Conservation (phyloP, 2,113 vertebrate genomes). For the Puntigrus tetrazona region DNA sequence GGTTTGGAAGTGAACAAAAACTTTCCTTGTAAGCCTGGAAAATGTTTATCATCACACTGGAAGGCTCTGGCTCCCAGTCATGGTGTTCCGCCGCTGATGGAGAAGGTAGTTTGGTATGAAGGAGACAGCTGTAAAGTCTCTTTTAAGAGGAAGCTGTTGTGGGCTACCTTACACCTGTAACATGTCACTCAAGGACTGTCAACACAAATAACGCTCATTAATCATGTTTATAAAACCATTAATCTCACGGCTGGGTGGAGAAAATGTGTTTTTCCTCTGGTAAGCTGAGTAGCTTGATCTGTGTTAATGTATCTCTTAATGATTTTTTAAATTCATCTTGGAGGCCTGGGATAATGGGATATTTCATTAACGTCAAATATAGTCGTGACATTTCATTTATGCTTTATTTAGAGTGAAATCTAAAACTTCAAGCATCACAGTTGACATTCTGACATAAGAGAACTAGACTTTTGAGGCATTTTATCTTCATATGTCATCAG, state of each 20-base stretch:
- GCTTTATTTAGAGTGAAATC: slow-evolving; percentile 15
- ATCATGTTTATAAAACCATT: slow-evolving; percentile 77
- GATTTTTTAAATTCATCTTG: slow-evolving; percentile 31
- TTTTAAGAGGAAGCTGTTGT: slow-evolving; percentile 49
- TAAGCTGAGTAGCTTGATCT: slow-evolving; percentile 32
- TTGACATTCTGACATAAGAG: slow-evolving; percentile 36
- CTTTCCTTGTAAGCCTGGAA: slow-evolving; percentile 66
- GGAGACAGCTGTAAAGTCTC: slow-evolving; percentile 51
- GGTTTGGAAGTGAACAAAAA: slow-evolving; percentile 69
- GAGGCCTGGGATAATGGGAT: slow-evolving; percentile 36
- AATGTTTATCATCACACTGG: slow-evolving; percentile 74
- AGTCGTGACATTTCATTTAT: slow-evolving; percentile 16
- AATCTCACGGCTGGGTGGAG: slow-evolving; percentile 66
- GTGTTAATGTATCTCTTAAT: slow-evolving; percentile 18
- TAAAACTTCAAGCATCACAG: slow-evolving; percentile 10
- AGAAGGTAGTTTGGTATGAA: slow-evolving; percentile 53
- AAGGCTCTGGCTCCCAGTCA: slow-evolving; percentile 66
- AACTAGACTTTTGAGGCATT: slow-evolving; percentile 32
- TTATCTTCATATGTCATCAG: slow-evolving; percentile 41
- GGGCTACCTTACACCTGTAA: slow-evolving; percentile 73
- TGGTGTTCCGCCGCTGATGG: slow-evolving; percentile 55
- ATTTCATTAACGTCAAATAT: slow-evolving; percentile 37
- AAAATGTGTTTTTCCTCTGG: slow-evolving; percentile 30
- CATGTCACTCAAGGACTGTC: slow-evolving; percentile 77
- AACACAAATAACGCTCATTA: slow-evolving; percentile 70